Conservation (phyloP, 1,140 invertebrate genomes). For the Aphelinus atriplicis region DNA sequence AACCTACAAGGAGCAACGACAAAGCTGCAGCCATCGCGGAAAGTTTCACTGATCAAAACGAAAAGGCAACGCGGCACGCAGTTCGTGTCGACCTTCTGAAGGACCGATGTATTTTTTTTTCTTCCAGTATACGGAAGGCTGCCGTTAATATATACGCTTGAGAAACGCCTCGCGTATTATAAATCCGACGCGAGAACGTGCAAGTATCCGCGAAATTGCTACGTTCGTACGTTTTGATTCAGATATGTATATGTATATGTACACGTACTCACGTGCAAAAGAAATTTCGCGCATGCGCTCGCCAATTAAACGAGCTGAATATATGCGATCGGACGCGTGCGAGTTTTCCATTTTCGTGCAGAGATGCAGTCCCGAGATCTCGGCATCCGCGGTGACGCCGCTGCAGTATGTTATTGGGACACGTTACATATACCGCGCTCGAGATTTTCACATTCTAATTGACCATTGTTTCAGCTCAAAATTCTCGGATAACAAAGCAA, state of each 20-base stretch:
- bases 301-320: conserved; percentile 15
- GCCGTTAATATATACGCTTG: background rate
- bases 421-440: background rate
- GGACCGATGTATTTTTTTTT: background rate
- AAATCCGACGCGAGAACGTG: background rate
- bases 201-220: background rate
- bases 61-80: background rate
- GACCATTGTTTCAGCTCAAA: background rate
- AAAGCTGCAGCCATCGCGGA: too few species aligned
- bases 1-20: too few species aligned
- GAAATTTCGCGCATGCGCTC: background rate
- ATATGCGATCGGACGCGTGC: conserved; percentile 1
- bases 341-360: conserved; percentile 34
- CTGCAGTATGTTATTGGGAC: conserved; percentile 13
- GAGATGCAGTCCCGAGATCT: conserved; percentile 15
- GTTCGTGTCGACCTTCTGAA: conserved; percentile 16
- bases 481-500: too few species aligned
- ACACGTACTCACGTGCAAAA: background rate
- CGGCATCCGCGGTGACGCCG: conserved; percentile 3
- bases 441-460: conserved; percentile 8
- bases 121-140: background rate
- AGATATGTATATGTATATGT: background rate
- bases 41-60: background rate
- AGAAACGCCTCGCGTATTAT: background rate
- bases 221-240: conserved; percentile 13